These are phyloP conservation scores for Tetramorium simillimum DNA, from an alignment of 1,140 invertebrate genomes.

Conservation along the genomic window DNA sequence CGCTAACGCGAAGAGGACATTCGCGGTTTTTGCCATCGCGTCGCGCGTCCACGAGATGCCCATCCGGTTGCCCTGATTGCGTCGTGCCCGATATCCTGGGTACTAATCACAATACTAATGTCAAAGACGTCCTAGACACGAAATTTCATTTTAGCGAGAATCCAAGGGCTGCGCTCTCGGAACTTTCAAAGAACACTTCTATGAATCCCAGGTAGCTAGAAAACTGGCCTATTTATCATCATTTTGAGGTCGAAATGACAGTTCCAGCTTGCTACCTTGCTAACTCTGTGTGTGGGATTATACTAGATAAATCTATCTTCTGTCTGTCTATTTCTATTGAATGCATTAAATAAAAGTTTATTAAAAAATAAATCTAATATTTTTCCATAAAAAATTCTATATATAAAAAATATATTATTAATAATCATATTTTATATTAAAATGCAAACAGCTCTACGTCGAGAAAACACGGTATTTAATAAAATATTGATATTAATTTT, in stretches of 20 bases:
- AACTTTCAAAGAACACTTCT: not conserved
- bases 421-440: not conserved
- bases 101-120: conserved; percentile 23
- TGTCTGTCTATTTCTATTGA: not conserved
- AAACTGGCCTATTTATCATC: too few relatives aligned
- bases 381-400: not conserved
- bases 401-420: not conserved
- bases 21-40: not conserved
- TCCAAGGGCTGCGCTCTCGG: too few relatives aligned
- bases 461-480: not conserved
- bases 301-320: not conserved
- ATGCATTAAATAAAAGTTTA: not conserved
- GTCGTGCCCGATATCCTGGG: not conserved
- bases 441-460: not conserved
- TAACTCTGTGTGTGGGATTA: too few relatives aligned
- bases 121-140: not conserved
- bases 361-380: not conserved
- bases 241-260: too few relatives aligned
- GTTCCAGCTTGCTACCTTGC: too few relatives aligned
- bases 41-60: not conserved
- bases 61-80: not conserved
- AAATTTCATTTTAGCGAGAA: conserved; percentile 1
- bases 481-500: not conserved
- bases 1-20: conserved; percentile 57
- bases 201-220: too few relatives aligned